Conservation (phyloP, 92 coral and sea anemone species). For the Epizoanthus illoricatus region DNA sequence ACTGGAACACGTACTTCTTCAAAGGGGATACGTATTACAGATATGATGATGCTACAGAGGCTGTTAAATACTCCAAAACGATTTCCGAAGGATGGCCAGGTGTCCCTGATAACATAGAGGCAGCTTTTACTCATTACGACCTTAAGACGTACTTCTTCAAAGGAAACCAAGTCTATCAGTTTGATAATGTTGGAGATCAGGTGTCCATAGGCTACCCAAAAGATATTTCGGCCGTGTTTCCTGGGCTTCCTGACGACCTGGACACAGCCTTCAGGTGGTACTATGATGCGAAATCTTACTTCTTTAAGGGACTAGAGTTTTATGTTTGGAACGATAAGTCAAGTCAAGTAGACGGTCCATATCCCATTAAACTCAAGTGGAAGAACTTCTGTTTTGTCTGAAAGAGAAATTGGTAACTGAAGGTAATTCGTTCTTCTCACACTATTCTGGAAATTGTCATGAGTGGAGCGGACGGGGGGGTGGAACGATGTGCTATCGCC, state of each 20-base stretch:
- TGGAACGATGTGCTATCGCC: too few species aligned
- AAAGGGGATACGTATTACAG: conserved; percentile 53
- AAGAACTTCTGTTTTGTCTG: neutral
- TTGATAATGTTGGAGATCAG: too few species aligned
- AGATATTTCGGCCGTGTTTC: conserved; percentile 46
- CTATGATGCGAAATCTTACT: neutral
- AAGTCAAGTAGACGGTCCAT: neutral
- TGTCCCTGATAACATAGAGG: too few species aligned
- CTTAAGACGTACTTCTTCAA: too few species aligned
- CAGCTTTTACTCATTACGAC: too few species aligned
- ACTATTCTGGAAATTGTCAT: too few species aligned
- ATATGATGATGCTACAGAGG: conserved; percentile 31
- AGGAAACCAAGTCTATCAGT: too few species aligned
- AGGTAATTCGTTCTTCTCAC: neutral
- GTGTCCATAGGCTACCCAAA: conserved; percentile 46
- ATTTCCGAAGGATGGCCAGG: conserved; percentile 73
- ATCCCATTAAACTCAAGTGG: neutral
- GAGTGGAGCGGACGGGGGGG: too few species aligned
- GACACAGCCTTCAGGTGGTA: conserved; percentile 53
- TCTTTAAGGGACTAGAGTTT: too few species aligned
- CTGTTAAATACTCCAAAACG: neutral
- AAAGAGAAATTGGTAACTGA: too few species aligned
- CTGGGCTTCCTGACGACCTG: conserved; percentile 48
- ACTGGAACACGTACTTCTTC: neutral
- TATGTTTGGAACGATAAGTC: neutral